Evolutionary conservation across 2,113 vertebrate genomes (phyloP), one percentile per base, ranked within the genome.

Genomic region (Axis porcinus): DNA sequence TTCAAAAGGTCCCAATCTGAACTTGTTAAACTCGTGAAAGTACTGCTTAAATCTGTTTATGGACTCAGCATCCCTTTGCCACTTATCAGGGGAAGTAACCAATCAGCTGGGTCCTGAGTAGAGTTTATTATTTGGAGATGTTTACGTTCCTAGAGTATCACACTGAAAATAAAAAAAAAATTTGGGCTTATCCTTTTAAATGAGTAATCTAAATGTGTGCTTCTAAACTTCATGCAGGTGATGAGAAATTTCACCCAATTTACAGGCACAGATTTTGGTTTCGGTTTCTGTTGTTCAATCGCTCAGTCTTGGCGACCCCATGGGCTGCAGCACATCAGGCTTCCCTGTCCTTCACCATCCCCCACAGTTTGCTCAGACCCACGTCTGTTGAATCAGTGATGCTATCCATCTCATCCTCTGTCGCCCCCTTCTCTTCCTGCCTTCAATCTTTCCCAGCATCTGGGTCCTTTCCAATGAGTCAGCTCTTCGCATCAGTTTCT

Each of bases 161-260:
- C 33, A 58, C 30, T 50, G 30, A 85, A 91, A 96, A 92, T 89
- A 85, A 96, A 92, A 89, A 89, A 43, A 45, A 86, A 67, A 52
- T 40, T 64, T 88, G 79, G 12, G 15, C n/a, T 91, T 86, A 45
- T 60, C 87, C 54, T 89, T 25, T 78, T 17, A 67, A 87, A 70
- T 30, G 43, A 97, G 58, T 90, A 60, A 92, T 90, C 25, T 43
- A 79, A 74, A 12, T 50, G 33, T 33, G 6, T 91, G n/a, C 33
- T 86, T 86, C 54, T 87, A 36, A 36, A 89, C 47, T 64, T 45
- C n/a, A 76, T 9, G 28, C 23, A 36, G 45, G 36, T 50, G 12
- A 43, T 50, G 25, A 84, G 23, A 95, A 47, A 67, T 28, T 70
- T 28, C 81, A 82, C 47, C 40, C 45, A 19, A 55, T 47, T n/a